These are phyloP conservation scores for Drosophila anceps DNA, from an alignment of 2,888 invertebrate genomes.

Conservation along the genomic window DNA sequence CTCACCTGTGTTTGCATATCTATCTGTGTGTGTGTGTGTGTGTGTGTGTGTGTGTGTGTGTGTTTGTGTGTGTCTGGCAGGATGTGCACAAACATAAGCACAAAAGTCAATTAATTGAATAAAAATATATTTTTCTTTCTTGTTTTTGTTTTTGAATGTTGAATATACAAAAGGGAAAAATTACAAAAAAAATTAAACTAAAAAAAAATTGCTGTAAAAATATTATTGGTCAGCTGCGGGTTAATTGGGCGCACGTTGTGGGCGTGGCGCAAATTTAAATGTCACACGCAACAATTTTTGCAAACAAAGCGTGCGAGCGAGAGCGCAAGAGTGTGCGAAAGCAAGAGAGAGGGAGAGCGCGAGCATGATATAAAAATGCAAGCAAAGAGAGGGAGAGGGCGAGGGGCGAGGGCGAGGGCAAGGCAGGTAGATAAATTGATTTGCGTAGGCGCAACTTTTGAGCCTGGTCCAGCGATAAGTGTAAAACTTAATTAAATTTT, in stretches of 20 bases:
- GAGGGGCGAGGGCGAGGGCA: background rate
- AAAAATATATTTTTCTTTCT: constrained; percentile 54
- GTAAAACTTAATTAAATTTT: constrained; percentile 74
- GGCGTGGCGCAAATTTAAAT: constrained; percentile 51
- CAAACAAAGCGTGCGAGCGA: background rate
- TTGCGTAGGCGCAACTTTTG: constrained; percentile 23
- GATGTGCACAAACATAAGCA: constrained; percentile 48
- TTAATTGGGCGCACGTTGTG: constrained; percentile 37
- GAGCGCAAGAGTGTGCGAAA: background rate
- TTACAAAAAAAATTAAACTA: constrained; percentile 9
- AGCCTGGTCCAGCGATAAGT: constrained; percentile 56
- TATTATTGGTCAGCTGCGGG: constrained; percentile 34
- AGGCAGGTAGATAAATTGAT: background rate
- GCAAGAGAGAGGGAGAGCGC: background rate
- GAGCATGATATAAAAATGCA: constrained; percentile 1
- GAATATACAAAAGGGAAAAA: constrained; percentile 12
- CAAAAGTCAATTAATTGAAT: constrained; percentile 75
- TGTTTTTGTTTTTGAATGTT: constrained; percentile 1
- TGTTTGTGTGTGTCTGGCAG: constrained; percentile 12
- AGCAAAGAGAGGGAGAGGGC: background rate
- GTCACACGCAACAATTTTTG: constrained; percentile 46
- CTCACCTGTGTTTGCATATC: background rate
- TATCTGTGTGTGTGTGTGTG: background rate
- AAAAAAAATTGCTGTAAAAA: constrained; percentile 17
- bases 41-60: background rate